Evolutionary conservation across 2,113 vertebrate genomes (phyloP), one percentile per base, ranked within the genome.

Genomic region (Oncorhynchus clarkii): DNA sequence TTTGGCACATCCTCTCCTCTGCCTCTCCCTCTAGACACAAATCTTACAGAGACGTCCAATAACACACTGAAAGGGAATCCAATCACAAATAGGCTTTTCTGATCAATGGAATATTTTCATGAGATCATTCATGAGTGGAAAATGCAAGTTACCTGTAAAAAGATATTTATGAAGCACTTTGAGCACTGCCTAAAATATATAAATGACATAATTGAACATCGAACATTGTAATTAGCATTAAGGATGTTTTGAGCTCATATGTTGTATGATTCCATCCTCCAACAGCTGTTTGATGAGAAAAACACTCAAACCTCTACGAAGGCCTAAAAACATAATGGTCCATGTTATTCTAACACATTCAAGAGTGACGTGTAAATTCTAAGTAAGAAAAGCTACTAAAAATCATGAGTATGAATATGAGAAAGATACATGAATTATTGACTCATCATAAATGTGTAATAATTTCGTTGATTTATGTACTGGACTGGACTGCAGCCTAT

Each of bases 11-110:
- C 68, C 29, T 34, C 22, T 34, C 29, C 18, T 34, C 16, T 18
- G 60, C 11, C 68, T 64, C 69, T 45, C 39, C 51, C 66, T 45
- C 29, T 8, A 18, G 3, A 20, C 51, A 62, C 18, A 72, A 49
- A 12, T 5, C 34, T 51, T 7, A n/a, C 39, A 76, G 49, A 74
- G 49, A 65, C n/a, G 20, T 64, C 26, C 8, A 72, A 83, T 73
- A 75, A 64, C 59, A 81, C 9, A 67, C 20, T 3, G 71, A 62
- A n/a, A n/a, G 11, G 27, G 78, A 27, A 60, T 26, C 51, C 70
- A 68, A 72, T 79, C 67, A 72, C n/a, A 69, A 26, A 68, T 24
- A 22, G 20, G 22, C 39, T 34, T 69, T 34, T 18, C 16, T 26
- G 22, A 66, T 29, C 14, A 29, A 62, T 62, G 1, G 59, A 62